Evolutionary conservation across 2,888 invertebrate genomes (phyloP), one percentile per base, ranked within the genome.

Genomic region (Antitype chi): DNA sequence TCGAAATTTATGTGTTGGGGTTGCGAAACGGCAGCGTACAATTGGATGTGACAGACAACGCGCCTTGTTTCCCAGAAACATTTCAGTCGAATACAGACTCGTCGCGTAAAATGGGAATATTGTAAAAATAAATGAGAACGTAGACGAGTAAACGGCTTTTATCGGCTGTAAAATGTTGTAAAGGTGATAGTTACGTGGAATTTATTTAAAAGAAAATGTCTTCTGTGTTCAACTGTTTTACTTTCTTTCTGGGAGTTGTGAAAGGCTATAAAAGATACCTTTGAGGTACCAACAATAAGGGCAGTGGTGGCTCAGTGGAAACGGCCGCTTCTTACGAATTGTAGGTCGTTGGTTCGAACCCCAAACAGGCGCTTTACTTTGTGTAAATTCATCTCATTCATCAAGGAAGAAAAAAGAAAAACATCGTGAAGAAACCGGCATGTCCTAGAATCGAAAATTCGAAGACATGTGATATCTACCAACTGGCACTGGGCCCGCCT

Each of bases 21-120:
- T 91, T 91, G 89, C 89, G 88, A 90, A 91, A 90, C 88, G 86
- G 89, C 89, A 85, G 89, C 84, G 87, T 88, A 93, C 92, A 92
- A 93, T 94, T 92, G 92, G 90, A 92, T 91, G 93, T 93, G 94
- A 93, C 94, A 94, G 92, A 89, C 90, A 89, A 88, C 92, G 89
- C 88, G 79, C 86, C 82, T 86, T 76, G 90, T 89, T 93, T 91
- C 90, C 89, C 90, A 90, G 92, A 92, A 92, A 91, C 89, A 81
- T 88, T 89, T 88, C 88, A 86, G 85, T 89, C 80, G 85, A 89
- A 90, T 88, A 88, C 90, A 86, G 87, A 86, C 85, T 83, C 80
- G 89, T 87, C 82, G 84, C 74, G 87, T 88, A 86, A 90, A 91
- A 91, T 87, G 77, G 85, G 86, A 88, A 89, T 89, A 89, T 88